phyloP scores from a whole-genome alignment of 2,888 invertebrate species.

The Iphiclides podalirius region DNA sequence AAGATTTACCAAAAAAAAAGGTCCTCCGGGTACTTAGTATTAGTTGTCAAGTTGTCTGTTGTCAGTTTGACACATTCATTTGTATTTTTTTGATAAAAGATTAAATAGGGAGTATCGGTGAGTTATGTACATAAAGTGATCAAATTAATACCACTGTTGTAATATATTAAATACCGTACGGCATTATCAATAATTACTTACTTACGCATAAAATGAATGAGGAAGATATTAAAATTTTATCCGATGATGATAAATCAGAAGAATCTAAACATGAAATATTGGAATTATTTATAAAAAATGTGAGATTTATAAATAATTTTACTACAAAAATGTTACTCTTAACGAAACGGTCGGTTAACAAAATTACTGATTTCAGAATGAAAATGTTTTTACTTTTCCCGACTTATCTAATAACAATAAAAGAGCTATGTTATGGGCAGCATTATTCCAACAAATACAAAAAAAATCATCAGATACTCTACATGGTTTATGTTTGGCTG shows the following conservation, averaged over 20 bases:
- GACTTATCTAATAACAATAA: slow-evolving; percentile 76
- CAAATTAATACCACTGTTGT: too few relatives aligned
- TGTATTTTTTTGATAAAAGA: not conserved
- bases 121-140: not conserved
- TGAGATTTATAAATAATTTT: slow-evolving; percentile 33
- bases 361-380: slow-evolving; percentile 56
- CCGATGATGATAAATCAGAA: slow-evolving; percentile 41
- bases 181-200: too few relatives aligned
- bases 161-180: too few relatives aligned
- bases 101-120: not conserved
- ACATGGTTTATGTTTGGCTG: slow-evolving; percentile 78
- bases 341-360: too few relatives aligned
- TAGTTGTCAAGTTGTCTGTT: too few relatives aligned
- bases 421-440: slow-evolving; percentile 81
- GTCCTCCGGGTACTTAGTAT: too few relatives aligned
- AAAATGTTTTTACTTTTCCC: slow-evolving; percentile 81
- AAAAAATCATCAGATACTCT: slow-evolving; percentile 62
- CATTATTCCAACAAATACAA: slow-evolving; percentile 80
- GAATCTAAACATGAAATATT: slow-evolving; percentile 39
- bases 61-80: not conserved
- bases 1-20: too few relatives aligned
- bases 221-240: slow-evolving; percentile 53
- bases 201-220: slow-evolving; percentile 63
- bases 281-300: slow-evolving; percentile 51
- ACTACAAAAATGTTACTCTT: too few relatives aligned